phyloP scores from a whole-genome alignment of 2,888 invertebrate species.

The Synergus japonicus region DNA sequence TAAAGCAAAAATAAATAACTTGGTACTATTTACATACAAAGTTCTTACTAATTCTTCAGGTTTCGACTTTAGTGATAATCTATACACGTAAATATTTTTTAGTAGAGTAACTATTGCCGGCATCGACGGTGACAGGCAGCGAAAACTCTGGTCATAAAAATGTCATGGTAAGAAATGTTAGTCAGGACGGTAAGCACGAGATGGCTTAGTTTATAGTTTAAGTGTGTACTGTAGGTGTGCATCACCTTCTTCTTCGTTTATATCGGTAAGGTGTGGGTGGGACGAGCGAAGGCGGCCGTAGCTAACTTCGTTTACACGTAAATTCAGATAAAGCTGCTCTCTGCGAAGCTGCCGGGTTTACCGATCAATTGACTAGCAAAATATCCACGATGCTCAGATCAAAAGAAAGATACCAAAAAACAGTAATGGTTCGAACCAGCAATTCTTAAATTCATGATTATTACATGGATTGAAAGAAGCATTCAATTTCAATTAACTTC shows the following conservation, averaged over 20 bases:
- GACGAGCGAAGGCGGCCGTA: conserved; percentile 43
- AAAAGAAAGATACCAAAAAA: background rate
- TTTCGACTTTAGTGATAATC: too few species aligned
- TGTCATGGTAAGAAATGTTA: conserved; percentile 64
- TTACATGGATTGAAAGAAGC: too few species aligned
- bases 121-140: too few species aligned
- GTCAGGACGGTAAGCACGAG: conserved; percentile 12
- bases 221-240: background rate
- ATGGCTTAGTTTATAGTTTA: background rate
- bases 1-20: too few species aligned
- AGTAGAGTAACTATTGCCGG: background rate
- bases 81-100: background rate
- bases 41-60: too few species aligned
- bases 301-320: conserved; percentile 65
- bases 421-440: background rate
- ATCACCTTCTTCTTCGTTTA: conserved; percentile 50
- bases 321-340: conserved; percentile 60
- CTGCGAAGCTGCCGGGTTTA: conserved; percentile 49
- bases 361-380: conserved; percentile 55
- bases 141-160: conserved; percentile 66
- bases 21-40: too few species aligned
- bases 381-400: conserved; percentile 18
- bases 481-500: too few species aligned
- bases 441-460: background rate
- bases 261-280: conserved; percentile 41